Percentiles rank a stretch among this genome's conserved stretches.
These are phyloP conservation scores for Chaetorhynchus papuensis DNA, from an alignment of 2,113 vertebrate species.

Conservation along the genomic window DNA sequence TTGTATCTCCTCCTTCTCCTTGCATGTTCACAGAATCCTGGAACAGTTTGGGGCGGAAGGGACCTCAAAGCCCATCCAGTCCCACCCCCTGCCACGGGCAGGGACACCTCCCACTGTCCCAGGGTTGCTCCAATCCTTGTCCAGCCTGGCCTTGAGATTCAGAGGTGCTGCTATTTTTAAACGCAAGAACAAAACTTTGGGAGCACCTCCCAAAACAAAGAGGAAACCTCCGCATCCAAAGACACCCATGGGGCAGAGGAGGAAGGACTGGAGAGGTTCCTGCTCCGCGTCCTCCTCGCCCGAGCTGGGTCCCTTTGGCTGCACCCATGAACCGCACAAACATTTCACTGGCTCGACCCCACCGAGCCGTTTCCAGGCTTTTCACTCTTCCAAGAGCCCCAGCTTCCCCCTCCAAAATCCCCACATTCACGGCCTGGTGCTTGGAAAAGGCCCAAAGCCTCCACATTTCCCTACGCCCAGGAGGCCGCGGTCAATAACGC, in stretches of 20 bases:
- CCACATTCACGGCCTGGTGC: background rate
- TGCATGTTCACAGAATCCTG: rapidly evolving
- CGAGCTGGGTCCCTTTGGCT: background rate
- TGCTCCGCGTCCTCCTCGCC: background rate
- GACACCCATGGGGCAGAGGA: background rate
- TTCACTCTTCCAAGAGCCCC: background rate
- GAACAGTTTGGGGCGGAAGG: background rate
- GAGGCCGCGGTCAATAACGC: background rate
- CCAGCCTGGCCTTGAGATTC: background rate
- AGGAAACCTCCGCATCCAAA: rapidly evolving
- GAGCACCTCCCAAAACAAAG: background rate
- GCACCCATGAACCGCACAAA: background rate
- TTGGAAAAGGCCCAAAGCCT: constrained; percentile 11
- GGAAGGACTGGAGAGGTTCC: background rate
- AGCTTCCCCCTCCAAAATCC: background rate
- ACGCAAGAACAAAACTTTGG: rapidly evolving
- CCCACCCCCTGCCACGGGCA: background rate
- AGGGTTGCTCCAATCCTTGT: background rate
- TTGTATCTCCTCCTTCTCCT: background rate
- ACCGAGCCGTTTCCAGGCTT: background rate
- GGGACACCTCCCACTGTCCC: background rate
- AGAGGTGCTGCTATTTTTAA: background rate
- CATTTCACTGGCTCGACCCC: background rate
- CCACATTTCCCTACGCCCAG: background rate
- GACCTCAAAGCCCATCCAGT: background rate